phyloP scores from a whole-genome alignment of 2,888 invertebrate genomes.

The Hedychridium roseum region DNA sequence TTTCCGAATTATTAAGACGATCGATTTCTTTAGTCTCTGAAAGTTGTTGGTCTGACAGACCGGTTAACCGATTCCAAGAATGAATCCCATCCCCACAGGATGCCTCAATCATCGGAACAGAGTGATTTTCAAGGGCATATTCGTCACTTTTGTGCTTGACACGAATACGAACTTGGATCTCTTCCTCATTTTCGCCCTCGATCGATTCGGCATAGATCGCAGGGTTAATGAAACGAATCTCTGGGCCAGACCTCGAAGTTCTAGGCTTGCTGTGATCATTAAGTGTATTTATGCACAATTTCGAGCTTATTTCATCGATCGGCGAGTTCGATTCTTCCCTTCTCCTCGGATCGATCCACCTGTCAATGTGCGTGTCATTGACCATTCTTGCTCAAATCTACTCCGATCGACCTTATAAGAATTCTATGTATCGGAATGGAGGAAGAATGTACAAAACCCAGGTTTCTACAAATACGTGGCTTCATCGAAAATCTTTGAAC shows the following conservation, averaged over 20 bases:
- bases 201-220: slow-evolving; percentile 70
- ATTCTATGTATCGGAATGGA: too few species aligned
- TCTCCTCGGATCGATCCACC: slow-evolving; percentile 32
- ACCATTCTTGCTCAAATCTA: too few species aligned
- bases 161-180: slow-evolving; percentile 22
- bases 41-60: too few species aligned
- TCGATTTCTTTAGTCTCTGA: too few species aligned
- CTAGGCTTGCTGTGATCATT: slow-evolving; percentile 3
- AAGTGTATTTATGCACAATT: slow-evolving; percentile 3
- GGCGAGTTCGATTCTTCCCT: slow-evolving; percentile 10
- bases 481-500: too few species aligned
- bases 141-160: not conserved
- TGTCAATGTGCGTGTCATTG: slow-evolving; percentile 42
- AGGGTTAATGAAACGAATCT: slow-evolving; percentile 67
- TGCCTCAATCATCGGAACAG: not conserved
- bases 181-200: slow-evolving; percentile 57
- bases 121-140: not conserved
- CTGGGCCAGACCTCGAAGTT: slow-evolving; percentile 29
- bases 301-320: too few species aligned
- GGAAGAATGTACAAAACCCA: too few species aligned
- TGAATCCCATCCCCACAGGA: not conserved
- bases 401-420: too few species aligned
- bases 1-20: too few species aligned
- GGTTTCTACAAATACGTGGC: too few species aligned
- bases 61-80: slow-evolving; percentile 30